Evolutionary conservation across 2,888 invertebrate species (phyloP).

Genomic region (Invenusta paracnida): DNA sequence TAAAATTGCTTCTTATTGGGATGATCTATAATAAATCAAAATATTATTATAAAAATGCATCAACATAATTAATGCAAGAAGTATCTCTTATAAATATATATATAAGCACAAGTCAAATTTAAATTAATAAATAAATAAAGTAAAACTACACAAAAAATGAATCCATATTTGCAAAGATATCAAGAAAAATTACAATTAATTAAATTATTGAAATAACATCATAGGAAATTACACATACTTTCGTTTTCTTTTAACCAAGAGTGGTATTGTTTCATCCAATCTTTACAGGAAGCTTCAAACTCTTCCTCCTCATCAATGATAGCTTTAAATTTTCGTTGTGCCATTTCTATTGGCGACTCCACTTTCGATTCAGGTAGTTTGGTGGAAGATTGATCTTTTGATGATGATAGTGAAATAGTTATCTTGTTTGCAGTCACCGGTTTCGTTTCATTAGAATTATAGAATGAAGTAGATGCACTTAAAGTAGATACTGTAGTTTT

Average conservation of each 20-base stretch:
- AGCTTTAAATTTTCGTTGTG: not conserved
- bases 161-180: not conserved
- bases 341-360: not conserved
- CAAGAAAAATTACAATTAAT: not conserved
- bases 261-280: not conserved
- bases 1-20: not conserved
- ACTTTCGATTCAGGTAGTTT: no score
- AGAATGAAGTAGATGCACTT: no score
- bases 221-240: no score
- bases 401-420: no score
- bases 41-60: not conserved
- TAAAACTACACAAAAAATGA: no score
- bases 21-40: not conserved
- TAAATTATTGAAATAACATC: no score
- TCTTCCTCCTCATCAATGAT: not conserved
- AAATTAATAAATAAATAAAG: no score
- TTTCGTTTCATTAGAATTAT: no score
- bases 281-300: not conserved
- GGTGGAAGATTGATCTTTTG: no score
- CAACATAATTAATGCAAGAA: not conserved
- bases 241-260: not conserved
- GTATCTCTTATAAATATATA: no score
- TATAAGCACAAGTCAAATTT: no score
- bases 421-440: not conserved
- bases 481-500: not conserved